Evolutionary conservation across 2,797 vertebrate species (phyloP).

Genomic region (Etheostoma nigrum): DNA sequence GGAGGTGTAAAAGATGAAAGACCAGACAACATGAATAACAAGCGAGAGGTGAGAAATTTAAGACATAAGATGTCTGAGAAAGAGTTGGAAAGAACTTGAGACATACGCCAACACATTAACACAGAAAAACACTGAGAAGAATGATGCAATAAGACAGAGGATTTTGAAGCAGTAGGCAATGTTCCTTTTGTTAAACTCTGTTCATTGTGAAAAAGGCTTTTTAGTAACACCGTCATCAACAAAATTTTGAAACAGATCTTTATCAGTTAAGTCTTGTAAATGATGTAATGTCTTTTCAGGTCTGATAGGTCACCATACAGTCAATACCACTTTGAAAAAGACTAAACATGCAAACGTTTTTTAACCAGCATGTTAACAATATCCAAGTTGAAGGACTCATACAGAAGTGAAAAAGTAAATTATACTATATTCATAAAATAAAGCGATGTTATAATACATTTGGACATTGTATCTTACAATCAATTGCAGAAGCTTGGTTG

Average conservation of each 20-base stretch:
- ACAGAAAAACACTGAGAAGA: constrained; percentile 14
- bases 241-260: constrained; percentile 25
- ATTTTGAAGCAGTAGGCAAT: constrained; percentile 16
- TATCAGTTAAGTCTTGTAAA: constrained; percentile 1
- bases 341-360: background rate
- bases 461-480: background rate
- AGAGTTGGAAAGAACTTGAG: constrained; percentile 7
- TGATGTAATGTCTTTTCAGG: constrained; percentile 13
- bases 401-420: background rate
- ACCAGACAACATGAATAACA: constrained; percentile 24
- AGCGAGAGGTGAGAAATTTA: constrained; percentile 42
- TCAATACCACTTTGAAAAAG: constrained; percentile 6
- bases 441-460: background rate
- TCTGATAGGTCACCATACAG: constrained; percentile 20
- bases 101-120: constrained; percentile 13
- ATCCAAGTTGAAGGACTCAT: background rate
- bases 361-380: background rate
- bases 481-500: background rate
- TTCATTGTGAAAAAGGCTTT: constrained; percentile 17
- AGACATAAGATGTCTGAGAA: constrained; percentile 39
- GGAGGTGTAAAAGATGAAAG: constrained; percentile 37
- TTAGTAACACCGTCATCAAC: constrained; percentile 1
- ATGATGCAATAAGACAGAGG: constrained; percentile 42
- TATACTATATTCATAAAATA: constrained; percentile 7
- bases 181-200: constrained; percentile 12